A percentile compares a stretch with the other conserved stretches of the same genome.
Conservation (phyloP, 37 sponge, comb jelly and placozoan species). For the Oopsacas minuta region DNA sequence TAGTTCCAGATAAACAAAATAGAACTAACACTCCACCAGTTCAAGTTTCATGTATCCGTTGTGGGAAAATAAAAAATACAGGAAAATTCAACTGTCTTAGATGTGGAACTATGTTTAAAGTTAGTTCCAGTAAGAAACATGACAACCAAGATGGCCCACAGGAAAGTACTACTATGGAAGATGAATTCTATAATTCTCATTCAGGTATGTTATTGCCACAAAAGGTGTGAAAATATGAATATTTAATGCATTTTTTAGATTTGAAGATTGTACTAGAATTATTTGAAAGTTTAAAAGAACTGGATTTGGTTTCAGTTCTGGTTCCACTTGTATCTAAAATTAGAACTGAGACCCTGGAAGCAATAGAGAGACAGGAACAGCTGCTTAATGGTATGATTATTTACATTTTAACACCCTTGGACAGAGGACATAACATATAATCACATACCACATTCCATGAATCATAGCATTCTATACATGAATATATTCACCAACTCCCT, state of each 20-base stretch:
- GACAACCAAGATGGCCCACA: neutral
- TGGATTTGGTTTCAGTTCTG: slow-evolving; percentile 6
- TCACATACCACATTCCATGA: too few species aligned
- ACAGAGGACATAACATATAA: too few species aligned
- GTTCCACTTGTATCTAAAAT: neutral
- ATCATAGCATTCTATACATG: too few species aligned
- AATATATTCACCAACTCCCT: too few species aligned
- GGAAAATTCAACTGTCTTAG: slow-evolving; percentile 16
- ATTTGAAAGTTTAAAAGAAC: neutral
- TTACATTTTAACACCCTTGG: too few species aligned
- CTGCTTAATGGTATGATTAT: neutral
- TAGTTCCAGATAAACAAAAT: neutral
- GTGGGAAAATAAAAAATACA: neutral
- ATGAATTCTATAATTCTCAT: neutral
- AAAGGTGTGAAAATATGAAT: too few species aligned
- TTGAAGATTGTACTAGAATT: neutral
- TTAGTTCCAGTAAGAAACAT: neutral
- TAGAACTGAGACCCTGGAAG: neutral
- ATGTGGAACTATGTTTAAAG: slow-evolving; percentile 13
- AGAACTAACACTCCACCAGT: neutral
- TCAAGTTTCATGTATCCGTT: neutral
- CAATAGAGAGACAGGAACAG: neutral
- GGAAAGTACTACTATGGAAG: neutral
- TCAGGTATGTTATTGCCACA: neutral
- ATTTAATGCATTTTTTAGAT: too few species aligned